Conservation (phyloP, 2,113 vertebrate species). For the Perca fluviatilis region DNA sequence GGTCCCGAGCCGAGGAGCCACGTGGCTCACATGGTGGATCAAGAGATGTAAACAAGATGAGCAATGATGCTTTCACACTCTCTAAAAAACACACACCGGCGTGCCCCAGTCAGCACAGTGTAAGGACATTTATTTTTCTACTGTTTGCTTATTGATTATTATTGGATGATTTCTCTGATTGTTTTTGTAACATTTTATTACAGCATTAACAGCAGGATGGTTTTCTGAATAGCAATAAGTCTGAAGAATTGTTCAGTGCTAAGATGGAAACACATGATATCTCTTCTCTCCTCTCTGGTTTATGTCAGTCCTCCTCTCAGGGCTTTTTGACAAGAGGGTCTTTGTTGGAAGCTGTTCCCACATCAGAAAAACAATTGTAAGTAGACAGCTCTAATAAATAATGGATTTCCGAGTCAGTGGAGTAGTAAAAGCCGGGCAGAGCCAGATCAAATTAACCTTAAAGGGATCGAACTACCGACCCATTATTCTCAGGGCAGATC, state of each 20-base stretch:
- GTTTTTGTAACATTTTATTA: background rate
- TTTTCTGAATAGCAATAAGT: background rate
- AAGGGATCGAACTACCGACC: conserved; percentile 60
- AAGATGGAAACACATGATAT: conserved; percentile 1
- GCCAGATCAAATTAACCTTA: conserved; percentile 65
- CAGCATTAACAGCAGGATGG: background rate
- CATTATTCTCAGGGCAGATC: conserved; percentile 46
- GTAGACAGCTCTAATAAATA: conserved; percentile 71
- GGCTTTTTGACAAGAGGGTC: conserved; percentile 44
- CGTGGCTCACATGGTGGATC: conserved; percentile 30
- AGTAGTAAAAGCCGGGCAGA: conserved; percentile 57
- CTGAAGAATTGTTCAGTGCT: background rate
- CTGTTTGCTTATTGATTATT: background rate
- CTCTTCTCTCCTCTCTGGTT: background rate
- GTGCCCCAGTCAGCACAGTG: conserved; percentile 19
- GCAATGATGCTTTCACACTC: conserved; percentile 43
- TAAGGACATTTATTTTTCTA: conserved; percentile 34
- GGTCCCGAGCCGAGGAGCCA: conserved; percentile 37
- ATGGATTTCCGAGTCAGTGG: conserved; percentile 55
- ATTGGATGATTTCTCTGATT: background rate
- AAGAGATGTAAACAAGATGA: conserved; percentile 59
- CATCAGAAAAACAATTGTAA: conserved; percentile 75
- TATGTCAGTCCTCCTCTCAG: conserved; percentile 52
- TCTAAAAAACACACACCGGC: conserved; percentile 24
- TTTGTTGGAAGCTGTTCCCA: conserved; percentile 51